phyloP scores from a whole-genome alignment of 2,113 vertebrate genomes.

The Lepisosteus oculatus region DNA sequence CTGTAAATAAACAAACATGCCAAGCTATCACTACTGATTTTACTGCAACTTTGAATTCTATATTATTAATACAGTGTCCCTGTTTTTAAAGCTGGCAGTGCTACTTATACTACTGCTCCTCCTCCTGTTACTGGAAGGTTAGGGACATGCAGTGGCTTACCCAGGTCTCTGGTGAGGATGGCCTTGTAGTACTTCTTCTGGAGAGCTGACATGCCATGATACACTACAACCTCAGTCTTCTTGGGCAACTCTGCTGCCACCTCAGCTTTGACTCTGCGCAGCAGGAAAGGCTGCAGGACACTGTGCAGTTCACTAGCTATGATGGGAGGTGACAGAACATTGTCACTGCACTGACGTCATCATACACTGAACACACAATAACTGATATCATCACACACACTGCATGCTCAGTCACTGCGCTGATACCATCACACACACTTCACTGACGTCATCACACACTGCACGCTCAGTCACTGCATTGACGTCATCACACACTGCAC shows the following conservation, averaged over 20 bases:
- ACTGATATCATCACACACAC: background rate
- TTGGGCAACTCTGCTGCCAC: slow-evolving; percentile 81
- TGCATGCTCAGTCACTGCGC: background rate
- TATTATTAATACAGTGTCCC: no score
- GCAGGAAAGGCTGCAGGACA: slow-evolving; percentile 82
- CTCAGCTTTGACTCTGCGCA: slow-evolving; percentile 85
- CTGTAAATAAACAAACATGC: slow-evolving; percentile 54
- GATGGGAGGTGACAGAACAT: background rate
- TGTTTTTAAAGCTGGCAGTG: no score
- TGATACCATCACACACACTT: no score
- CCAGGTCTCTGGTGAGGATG: slow-evolving; percentile 79
- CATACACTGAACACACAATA: background rate
- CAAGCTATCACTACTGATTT: no score
- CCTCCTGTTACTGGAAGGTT: no score
- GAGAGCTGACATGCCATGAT: slow-evolving; percentile 85
- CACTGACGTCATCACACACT: no score
- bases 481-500: no score
- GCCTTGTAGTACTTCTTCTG: slow-evolving; percentile 90
- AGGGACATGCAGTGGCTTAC: slow-evolving; percentile 51
- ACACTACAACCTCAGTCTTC: slow-evolving; percentile 84
- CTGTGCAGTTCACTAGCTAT: slow-evolving; percentile 77
- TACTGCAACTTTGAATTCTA: no score
- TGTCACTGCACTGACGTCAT: no score
- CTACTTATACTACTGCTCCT: no score
- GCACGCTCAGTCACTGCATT: no score